phyloP scores from a whole-genome alignment of 2,113 vertebrate species.

The Mystacornis crossleyi region DNA sequence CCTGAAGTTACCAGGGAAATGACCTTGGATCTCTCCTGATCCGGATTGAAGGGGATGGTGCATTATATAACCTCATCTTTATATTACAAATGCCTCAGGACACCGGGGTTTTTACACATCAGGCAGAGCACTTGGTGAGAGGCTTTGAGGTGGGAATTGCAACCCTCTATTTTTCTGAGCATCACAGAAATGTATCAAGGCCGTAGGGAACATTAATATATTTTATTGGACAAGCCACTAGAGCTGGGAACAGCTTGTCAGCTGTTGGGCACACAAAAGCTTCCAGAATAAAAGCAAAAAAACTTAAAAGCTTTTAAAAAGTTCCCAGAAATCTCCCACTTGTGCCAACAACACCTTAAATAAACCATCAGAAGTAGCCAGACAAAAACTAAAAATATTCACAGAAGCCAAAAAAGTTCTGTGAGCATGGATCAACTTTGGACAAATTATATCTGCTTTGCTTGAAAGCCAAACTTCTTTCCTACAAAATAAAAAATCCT shows the following conservation, averaged over 20 bases:
- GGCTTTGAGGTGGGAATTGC: background rate
- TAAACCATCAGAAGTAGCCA: constrained; percentile 10
- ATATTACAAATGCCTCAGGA: background rate
- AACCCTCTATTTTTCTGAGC: background rate
- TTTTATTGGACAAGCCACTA: constrained; percentile 25
- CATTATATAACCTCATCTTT: background rate
- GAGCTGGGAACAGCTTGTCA: constrained; percentile 17
- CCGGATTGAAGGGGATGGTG: background rate
- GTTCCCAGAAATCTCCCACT: background rate
- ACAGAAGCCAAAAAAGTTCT: background rate
- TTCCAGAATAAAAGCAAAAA: constrained; percentile 19
- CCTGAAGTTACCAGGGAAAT: background rate
- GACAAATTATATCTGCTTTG: background rate
- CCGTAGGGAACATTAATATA: background rate
- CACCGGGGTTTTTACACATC: background rate
- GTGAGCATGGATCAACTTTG: background rate
- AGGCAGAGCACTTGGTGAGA: background rate
- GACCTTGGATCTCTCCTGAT: background rate
- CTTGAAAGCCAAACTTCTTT: background rate
- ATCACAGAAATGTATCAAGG: background rate
- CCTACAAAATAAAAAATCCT: background rate
- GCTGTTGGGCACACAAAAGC: background rate
- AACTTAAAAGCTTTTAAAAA: constrained; percentile 10
- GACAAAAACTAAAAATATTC: background rate
- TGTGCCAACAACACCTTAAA: background rate